Conservation (phyloP, 2,888 invertebrate species). For the Drosophila mercatorum region DNA sequence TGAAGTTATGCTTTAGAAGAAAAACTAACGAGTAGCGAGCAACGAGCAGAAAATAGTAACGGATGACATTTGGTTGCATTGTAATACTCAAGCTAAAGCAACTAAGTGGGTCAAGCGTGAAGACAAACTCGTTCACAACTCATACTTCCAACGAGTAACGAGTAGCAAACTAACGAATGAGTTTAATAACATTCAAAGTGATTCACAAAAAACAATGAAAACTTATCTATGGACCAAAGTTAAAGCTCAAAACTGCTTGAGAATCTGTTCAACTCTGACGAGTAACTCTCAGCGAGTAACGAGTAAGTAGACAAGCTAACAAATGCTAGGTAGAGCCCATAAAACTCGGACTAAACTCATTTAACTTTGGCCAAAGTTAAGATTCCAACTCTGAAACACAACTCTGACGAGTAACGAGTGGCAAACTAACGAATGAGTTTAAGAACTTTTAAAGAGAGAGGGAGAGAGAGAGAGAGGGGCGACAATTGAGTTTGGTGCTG, state of each 20-base stretch:
- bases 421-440: constrained; percentile 10
- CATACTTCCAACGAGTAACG: neutral
- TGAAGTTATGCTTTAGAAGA: too few relatives aligned
- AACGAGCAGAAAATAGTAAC: neutral
- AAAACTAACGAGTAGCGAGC: neutral
- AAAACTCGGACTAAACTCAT: neutral
- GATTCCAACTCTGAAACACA: neutral
- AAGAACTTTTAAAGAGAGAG: neutral
- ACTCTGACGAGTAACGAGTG: constrained; percentile 8
- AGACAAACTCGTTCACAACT: too few relatives aligned
- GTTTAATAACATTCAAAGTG: neutral
- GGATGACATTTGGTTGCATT: too few relatives aligned
- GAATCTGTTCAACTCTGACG: neutral
- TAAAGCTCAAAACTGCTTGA: too few relatives aligned
- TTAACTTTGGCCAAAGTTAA: neutral
- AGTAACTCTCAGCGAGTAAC: neutral
- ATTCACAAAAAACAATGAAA: too few relatives aligned
- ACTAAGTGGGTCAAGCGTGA: too few relatives aligned
- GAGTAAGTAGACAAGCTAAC: neutral
- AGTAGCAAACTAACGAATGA: constrained; percentile 17
- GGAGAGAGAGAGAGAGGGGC: neutral
- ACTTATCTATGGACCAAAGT: too few relatives aligned
- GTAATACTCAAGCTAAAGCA: too few relatives aligned
- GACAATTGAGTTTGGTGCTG: constrained; percentile 27
- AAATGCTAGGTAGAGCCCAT: neutral